These are phyloP conservation scores for Drosophila albomicans DNA, from an alignment of 1,140 invertebrate genomes.

Conservation along the genomic window DNA sequence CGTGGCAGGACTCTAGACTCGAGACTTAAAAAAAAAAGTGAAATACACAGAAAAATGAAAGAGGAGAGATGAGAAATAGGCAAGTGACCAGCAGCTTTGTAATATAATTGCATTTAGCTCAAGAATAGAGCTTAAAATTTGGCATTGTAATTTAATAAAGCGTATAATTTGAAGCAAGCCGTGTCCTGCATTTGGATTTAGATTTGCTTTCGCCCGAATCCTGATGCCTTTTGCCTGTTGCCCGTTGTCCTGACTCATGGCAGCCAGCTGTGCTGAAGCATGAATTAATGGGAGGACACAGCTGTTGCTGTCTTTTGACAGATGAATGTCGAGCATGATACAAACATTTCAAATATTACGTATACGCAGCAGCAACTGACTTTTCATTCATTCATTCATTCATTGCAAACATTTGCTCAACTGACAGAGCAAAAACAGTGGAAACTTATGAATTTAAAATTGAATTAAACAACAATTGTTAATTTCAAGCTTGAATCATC, in stretches of 20 bases:
- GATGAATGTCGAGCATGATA: conserved; percentile 76
- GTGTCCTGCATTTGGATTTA: conserved; percentile 46
- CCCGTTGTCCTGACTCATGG: conserved; percentile 7
- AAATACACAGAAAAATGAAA: background rate
- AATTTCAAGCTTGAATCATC: conserved; percentile 22
- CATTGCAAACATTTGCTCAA: conserved; percentile 6
- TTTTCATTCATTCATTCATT: background rate
- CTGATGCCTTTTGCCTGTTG: conserved; percentile 13
- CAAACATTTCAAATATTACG: conserved; percentile 66
- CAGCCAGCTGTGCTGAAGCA: conserved; percentile 21
- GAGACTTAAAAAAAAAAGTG: background rate
- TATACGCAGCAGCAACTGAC: conserved; percentile 3
- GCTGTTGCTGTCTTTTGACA: conserved; percentile 77
- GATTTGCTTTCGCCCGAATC: conserved; percentile 14
- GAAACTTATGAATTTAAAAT: conserved; percentile 35
- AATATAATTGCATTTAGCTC: conserved; percentile 58
- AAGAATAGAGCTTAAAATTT: conserved; percentile 38
- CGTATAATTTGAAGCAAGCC: conserved; percentile 66
- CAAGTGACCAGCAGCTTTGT: conserved; percentile 43
- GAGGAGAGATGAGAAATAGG: conserved; percentile 5
- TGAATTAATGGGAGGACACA: conserved; percentile 49
- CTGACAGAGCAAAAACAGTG: background rate
- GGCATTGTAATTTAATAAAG: conserved; percentile 71
- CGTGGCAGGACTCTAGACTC: conserved; percentile 4
- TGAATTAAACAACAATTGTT: conserved; percentile 30